Evolutionary conservation across 2,113 vertebrate genomes (phyloP).

Genomic region (Callithrix jacchus): DNA sequence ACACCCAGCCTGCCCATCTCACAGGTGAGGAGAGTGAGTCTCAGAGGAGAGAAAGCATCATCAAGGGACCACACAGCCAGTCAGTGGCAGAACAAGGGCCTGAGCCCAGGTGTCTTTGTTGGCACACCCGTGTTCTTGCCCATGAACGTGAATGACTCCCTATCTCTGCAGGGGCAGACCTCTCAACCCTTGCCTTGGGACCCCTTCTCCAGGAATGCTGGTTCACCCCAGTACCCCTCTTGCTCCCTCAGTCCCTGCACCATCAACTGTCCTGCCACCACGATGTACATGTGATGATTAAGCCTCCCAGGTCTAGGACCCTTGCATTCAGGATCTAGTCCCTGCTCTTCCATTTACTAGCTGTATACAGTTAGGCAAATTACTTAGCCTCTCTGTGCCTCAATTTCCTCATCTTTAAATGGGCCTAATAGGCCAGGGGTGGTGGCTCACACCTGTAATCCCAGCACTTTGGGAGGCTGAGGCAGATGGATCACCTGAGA

Average conservation of each 20-base stretch:
- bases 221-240: background rate
- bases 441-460: background rate
- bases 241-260: background rate
- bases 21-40: background rate
- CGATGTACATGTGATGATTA: too few relatives aligned
- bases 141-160: background rate
- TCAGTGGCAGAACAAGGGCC: background rate
- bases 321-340: background rate
- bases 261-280: background rate
- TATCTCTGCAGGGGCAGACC: background rate
- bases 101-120: background rate
- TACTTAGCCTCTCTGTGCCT: conserved; percentile 7
- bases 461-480: background rate
- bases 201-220: background rate
- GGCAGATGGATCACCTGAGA: background rate
- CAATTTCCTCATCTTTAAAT: background rate
- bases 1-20: background rate
- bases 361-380: background rate
- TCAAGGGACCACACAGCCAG: background rate
- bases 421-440: background rate
- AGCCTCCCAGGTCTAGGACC: background rate
- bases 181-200: background rate
- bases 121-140: background rate
- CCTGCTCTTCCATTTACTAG: background rate
- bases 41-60: background rate